A percentile compares a stretch with the other conserved stretches of the same genome.
phyloP scores from a whole-genome alignment of 2,797 vertebrate genomes.

The Pyrrhura leucotis region DNA sequence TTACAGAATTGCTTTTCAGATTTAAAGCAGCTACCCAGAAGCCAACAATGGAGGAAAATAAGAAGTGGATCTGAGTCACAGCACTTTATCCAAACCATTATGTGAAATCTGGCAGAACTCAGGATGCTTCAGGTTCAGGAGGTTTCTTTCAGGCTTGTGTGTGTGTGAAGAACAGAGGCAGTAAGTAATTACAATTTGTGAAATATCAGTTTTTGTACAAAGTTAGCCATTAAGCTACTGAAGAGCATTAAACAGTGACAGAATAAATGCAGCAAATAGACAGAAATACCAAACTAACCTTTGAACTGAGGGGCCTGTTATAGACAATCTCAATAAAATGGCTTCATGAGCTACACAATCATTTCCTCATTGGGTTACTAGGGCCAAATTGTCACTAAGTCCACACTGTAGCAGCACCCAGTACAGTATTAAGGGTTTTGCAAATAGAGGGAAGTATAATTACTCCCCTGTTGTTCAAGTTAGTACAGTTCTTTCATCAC shows the following conservation, averaged over 20 bases:
- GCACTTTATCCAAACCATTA: slow-evolving; percentile 9
- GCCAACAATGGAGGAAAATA: background rate
- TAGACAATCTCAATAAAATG: background rate
- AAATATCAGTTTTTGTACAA: background rate
- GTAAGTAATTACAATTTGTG: background rate
- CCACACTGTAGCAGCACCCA: background rate
- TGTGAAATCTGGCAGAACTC: slow-evolving; percentile 1
- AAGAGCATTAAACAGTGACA: background rate
- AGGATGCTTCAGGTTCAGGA: background rate
- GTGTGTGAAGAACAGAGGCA: background rate
- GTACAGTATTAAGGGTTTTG: background rate
- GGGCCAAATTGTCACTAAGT: background rate
- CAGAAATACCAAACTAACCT: background rate
- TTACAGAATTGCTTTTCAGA: slow-evolving; percentile 14
- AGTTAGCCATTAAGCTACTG: background rate
- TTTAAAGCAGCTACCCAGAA: slow-evolving; percentile 14
- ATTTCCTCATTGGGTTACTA: background rate
- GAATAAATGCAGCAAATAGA: background rate
- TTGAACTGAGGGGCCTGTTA: background rate
- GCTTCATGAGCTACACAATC: background rate
- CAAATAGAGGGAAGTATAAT: background rate
- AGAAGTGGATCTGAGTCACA: background rate
- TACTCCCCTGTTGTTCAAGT: background rate
- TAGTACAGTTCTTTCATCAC: slow-evolving; percentile 12
- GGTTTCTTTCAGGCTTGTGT: background rate